Evolutionary conservation across 2,113 vertebrate species (phyloP), one percentile per base, ranked within the genome.

Genomic region (Charadrius vociferus): DNA sequence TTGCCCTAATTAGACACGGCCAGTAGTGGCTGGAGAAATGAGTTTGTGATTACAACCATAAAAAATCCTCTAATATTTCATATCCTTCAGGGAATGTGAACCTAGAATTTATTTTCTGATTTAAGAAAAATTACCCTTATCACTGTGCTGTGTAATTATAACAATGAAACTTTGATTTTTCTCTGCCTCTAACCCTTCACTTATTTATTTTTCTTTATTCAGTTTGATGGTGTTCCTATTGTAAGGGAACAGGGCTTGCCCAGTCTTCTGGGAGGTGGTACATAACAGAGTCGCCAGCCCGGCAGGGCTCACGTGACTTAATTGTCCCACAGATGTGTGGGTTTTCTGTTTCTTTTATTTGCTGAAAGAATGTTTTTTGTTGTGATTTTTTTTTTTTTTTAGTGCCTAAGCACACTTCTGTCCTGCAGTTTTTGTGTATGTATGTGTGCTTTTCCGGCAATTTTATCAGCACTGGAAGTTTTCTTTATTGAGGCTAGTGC

Each of bases 1-100:
- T 98, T 94, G 88, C 95, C 94, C 97, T 98, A 97, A 97, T 98
- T 97, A 97, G 97, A 90, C 83, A 50, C 9, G 96, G 97, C 88
- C 96, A 87, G 90, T 85, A 67, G 90, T 91, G 93, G 95, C 96
- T 97, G 83, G 66, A 98, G 97, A 96, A 97, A 96, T 72, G 89
- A 88, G 94, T 62, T 93, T 97, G 93, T 97, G 95, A 97, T 97
- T 97, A 90, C 92, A 95, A 86, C 95, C 92, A 73, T 96, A 70
- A 96, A 95, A 97, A 93, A 73, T 53, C 66, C 78, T 95, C 92
- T 95, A 94, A 83, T 97, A 81, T 93, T 97, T 96, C 61, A 90
- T 95, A 79, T 90, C 94, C 97, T 95, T 95, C 45, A 58, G 90
- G 81, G 96, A 96, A 83, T 66, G 88, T 85, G 86, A 90, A 82